phyloP scores from a whole-genome alignment of 2,113 vertebrate species.

The Amia ocellicauda region DNA sequence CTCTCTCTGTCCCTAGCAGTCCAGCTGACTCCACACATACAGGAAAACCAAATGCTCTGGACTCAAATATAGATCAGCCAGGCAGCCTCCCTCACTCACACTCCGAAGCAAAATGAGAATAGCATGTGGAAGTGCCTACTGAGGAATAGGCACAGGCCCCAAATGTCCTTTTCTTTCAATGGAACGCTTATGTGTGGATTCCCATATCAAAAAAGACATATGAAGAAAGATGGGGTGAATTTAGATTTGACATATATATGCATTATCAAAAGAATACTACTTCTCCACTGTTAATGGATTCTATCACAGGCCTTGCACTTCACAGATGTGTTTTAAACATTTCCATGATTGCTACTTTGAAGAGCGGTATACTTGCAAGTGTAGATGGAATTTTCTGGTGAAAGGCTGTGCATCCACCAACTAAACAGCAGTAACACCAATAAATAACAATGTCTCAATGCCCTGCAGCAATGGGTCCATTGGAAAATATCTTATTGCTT shows the following conservation, averaged over 20 bases:
- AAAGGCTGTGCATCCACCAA: no score
- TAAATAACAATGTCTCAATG: no score
- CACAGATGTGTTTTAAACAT: no score
- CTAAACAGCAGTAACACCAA: no score
- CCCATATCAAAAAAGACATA: background rate
- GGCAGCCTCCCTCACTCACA: constrained; percentile 1
- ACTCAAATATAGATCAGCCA: constrained; percentile 37
- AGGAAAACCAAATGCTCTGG: constrained; percentile 24
- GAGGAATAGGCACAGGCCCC: background rate
- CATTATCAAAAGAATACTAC: background rate
- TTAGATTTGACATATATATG: background rate
- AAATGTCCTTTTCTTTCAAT: background rate
- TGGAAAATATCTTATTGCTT: no score
- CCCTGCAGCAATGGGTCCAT: no score
- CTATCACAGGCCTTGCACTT: background rate
- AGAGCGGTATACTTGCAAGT: no score
- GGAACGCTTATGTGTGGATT: background rate
- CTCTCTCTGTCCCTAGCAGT: background rate
- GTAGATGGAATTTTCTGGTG: no score
- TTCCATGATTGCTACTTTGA: no score
- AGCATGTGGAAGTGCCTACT: constrained; percentile 10
- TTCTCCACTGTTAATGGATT: background rate
- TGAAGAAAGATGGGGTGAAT: background rate
- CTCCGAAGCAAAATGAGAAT: constrained; percentile 18
- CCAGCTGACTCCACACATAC: constrained; percentile 43